Evolutionary conservation across 2,888 invertebrate species (phyloP).

Genomic region (Gibbula magus): DNA sequence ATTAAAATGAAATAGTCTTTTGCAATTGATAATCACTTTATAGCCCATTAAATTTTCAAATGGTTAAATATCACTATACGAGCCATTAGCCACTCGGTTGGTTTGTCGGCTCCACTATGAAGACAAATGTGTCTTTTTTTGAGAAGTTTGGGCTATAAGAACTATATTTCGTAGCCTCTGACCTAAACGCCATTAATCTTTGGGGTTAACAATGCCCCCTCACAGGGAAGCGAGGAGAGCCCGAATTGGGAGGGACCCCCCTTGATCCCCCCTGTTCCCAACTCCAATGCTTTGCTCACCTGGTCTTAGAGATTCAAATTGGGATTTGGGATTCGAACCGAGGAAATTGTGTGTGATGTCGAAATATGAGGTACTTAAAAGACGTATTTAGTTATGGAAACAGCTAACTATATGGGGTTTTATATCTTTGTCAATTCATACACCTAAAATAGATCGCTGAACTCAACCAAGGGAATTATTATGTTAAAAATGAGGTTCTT

Average conservation of each 20-base stretch:
- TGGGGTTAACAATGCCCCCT: neutral
- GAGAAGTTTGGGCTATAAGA: neutral
- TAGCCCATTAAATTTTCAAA: constrained; percentile 23
- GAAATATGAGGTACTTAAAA: too few relatives aligned
- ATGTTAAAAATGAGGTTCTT: too few relatives aligned
- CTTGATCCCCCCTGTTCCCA: neutral
- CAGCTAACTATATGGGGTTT: too few relatives aligned
- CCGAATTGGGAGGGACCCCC: neutral
- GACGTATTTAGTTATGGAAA: too few relatives aligned
- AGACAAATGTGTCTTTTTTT: constrained; percentile 19
- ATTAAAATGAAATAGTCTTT: constrained; percentile 5
- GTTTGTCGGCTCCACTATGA: constrained; percentile 2
- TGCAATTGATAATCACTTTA: neutral
- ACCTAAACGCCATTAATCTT: constrained; percentile 6
- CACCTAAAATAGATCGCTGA: too few relatives aligned
- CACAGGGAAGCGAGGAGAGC: neutral
- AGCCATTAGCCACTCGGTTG: neutral
- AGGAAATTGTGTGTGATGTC: too few relatives aligned
- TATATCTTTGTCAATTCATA: too few relatives aligned
- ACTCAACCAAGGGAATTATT: too few relatives aligned
- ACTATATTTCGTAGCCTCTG: constrained; percentile 3
- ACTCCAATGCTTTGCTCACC: neutral
- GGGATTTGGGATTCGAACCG: too few relatives aligned
- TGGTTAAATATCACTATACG: constrained; percentile 21
- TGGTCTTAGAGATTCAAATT: neutral